phyloP scores from a whole-genome alignment of 2,797 vertebrate genomes.

The Zalophus californianus region DNA sequence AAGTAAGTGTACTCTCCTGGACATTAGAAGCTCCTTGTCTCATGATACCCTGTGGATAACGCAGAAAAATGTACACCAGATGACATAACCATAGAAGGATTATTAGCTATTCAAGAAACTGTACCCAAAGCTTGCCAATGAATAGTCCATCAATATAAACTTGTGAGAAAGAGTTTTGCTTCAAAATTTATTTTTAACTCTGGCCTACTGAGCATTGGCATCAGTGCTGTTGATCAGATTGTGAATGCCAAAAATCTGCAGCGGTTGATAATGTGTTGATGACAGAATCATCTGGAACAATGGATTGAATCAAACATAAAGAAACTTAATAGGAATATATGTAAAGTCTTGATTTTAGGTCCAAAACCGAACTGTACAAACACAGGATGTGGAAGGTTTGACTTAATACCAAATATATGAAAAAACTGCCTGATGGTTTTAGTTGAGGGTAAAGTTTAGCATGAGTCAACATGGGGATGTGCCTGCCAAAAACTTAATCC shows the following conservation, averaged over 20 bases:
- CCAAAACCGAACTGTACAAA: slow-evolving; percentile 70
- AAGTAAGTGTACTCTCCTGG: background rate
- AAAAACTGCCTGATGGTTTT: slow-evolving; percentile 74
- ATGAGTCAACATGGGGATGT: slow-evolving; percentile 69
- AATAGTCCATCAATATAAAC: background rate
- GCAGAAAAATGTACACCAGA: slow-evolving; percentile 15
- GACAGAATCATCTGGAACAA: slow-evolving; percentile 69
- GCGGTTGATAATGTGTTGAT: background rate
- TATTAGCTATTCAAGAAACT: slow-evolving; percentile 46
- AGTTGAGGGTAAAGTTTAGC: slow-evolving; percentile 70
- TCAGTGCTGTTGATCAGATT: background rate
- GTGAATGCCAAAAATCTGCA: slow-evolving; percentile 3
- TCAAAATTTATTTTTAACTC: slow-evolving; percentile 47
- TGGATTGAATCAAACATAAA: slow-evolving; percentile 65
- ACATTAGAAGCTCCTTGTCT: background rate
- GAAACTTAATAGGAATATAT: slow-evolving; percentile 69
- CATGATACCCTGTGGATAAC: background rate
- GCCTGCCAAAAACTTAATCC: slow-evolving; percentile 77
- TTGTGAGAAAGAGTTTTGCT: slow-evolving; percentile 4
- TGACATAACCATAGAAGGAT: background rate
- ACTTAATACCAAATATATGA: slow-evolving; percentile 80
- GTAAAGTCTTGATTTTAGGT: slow-evolving; percentile 62
- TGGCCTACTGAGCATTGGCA: background rate
- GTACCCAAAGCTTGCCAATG: background rate
- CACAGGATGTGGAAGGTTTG: slow-evolving; percentile 79